Base-by-base conservation (phyloP, 2,113 vertebrate species). In the Xenus cinereus region DNA sequence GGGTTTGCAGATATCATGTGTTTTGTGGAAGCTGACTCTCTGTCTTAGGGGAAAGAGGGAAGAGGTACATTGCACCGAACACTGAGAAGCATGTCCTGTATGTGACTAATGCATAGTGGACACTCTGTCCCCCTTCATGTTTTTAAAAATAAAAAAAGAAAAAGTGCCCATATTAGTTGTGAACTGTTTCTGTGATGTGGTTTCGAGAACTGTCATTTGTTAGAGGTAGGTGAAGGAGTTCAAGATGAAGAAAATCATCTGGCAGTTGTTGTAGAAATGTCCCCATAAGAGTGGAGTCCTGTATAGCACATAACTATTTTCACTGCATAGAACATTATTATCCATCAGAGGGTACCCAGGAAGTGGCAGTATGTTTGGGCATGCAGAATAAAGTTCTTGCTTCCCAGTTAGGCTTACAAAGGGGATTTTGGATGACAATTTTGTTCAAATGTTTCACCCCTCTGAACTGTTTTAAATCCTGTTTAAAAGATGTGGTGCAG, bases 1-100 rank as follows among this genome's bases (percentile, higher is more conserved):
- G 68, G 22, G 59, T 87, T 92, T 97, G 84, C 74, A 93, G 93
- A 94, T 94, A 66, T 87, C n/a, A 10, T 24, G 14, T 78, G 69
- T 56, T 78, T 95, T 59, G 28, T 90, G 76, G 45, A 83, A 94
- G 48, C 37, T 88, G 28, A 53, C 64, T 73, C 69, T 60, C 62
- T 39, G 14, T 39, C 7, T 83, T 54, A 30, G 39, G 73, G 66
- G 18, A 57, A 69, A 74, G 27, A 74, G 62, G 18, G 53, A 69
- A 74, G 27, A 74, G 45, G 9, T 54, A 21, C 28, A n/a, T 15
- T 28, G 57, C 67, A 91, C 64, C 48, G 19, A 67, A 88, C 0
- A 0, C 24, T 28, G 56, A 45, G 63, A 69, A 68, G 39, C 50
- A 24, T 37, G 21, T 77, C 57, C 50, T 92, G 26, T 78, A 4